A percentile compares a stretch with the other conserved stretches of the same genome.
phyloP scores from a whole-genome alignment of 2,888 invertebrate species.

The Andrena bicolor region DNA sequence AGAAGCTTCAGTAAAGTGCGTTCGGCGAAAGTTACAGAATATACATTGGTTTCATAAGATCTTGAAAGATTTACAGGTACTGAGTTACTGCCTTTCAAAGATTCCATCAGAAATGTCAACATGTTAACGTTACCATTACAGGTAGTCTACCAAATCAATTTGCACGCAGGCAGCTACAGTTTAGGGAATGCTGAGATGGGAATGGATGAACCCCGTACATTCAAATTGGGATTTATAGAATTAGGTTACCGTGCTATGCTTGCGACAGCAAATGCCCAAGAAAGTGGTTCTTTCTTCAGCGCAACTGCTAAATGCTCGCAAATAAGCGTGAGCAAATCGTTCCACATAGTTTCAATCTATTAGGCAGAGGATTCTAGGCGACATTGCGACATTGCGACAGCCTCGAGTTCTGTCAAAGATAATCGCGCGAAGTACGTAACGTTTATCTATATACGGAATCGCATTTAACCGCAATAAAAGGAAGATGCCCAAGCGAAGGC shows the following conservation, averaged over 20 bases:
- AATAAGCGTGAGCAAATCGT: background rate
- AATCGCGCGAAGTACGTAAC: slow-evolving; percentile 34
- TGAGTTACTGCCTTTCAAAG: too few species aligned
- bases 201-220: too few species aligned
- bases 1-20: too few species aligned
- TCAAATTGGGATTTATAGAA: too few species aligned
- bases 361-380: slow-evolving; percentile 4
- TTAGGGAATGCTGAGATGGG: too few species aligned
- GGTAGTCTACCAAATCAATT: too few species aligned
- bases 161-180: too few species aligned
- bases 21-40: too few species aligned
- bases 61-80: too few species aligned
- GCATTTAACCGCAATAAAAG: slow-evolving; percentile 49
- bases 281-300: background rate
- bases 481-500: slow-evolving; percentile 31
- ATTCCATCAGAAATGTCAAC: too few species aligned
- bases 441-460: slow-evolving; percentile 41
- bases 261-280: background rate
- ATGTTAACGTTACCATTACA: too few species aligned
- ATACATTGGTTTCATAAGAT: too few species aligned
- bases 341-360: slow-evolving; percentile 25
- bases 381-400: slow-evolving; percentile 36
- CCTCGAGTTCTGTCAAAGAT: background rate
- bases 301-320: background rate
- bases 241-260: background rate